These are phyloP conservation scores for Paramormyrops kingsleyae DNA, from an alignment of 2,113 vertebrate species.

Conservation along the genomic window DNA sequence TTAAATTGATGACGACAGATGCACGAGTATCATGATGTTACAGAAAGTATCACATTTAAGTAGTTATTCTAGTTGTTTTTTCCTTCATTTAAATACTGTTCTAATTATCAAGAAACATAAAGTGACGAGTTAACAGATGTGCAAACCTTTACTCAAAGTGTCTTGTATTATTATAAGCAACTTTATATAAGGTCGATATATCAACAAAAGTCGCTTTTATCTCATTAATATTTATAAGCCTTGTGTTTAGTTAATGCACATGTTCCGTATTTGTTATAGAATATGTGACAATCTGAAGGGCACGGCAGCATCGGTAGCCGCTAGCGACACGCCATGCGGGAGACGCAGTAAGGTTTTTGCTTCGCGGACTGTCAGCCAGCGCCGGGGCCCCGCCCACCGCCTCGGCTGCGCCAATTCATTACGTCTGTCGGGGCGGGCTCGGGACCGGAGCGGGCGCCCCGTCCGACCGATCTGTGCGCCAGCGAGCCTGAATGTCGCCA, in stretches of 20 bases:
- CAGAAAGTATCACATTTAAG: neutral
- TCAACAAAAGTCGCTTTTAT: neutral
- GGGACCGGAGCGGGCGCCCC: neutral
- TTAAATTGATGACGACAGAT: neutral
- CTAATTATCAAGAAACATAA: neutral
- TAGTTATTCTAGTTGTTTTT: neutral
- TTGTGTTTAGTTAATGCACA: neutral
- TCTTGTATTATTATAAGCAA: neutral
- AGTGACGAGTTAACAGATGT: neutral
- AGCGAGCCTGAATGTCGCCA: slow-evolving; percentile 2
- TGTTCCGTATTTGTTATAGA: neutral
- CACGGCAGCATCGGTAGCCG: neutral
- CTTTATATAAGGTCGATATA: neutral
- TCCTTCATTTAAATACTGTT: neutral
- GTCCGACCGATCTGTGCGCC: neutral
- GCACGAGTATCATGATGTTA: neutral
- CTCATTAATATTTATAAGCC: neutral
- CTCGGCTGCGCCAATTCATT: neutral
- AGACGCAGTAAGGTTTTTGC: neutral
- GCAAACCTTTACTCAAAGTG: neutral
- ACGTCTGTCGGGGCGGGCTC: neutral
- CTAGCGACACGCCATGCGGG: neutral
- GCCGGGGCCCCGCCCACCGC: neutral
- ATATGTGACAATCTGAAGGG: neutral
- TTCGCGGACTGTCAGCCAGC: neutral